Evolutionary conservation across 2,797 vertebrate species (phyloP), one percentile per base, ranked within the genome.

Genomic region (Parauchenoglanis punctatus): DNA sequence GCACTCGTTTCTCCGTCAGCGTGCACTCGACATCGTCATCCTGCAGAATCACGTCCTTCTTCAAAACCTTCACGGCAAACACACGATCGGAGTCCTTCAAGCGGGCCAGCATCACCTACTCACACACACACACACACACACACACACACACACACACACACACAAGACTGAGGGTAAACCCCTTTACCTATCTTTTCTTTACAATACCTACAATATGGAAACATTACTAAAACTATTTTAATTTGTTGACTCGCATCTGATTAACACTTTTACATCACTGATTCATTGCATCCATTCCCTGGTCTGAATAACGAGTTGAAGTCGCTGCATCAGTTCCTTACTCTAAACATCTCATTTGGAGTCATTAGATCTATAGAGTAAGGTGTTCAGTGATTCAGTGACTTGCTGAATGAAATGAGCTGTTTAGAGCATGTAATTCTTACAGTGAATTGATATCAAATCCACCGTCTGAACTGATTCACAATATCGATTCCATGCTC

Each of bases 1-100:
- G 95, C 90, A 99, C 98, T 90, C 98, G 96, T 88, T 99, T 99
- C 92, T 99, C 99, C 0, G 97, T 99, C 97, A 99, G 97, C 7
- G 99, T 99, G 88, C 98, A 99, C 54, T 99, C 99, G 40, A 99
- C 98, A 0, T 99, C 99, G 0, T 99, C 99, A 1, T 99, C 98
- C 92, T 99, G 98, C 81, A 99, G 94, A 90, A 99, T 99, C 81
- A 99, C 97, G 25, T 99, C 98, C 92, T 99, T 99, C 94, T 99
- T 99, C 89, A 99, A 92, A 91, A 99, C 96, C 93, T 99, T 99
- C 89, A 99, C 96, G 0, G 99, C 99, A 7, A 98, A 99, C 8
- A 99, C 97, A 3, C 91, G 94, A 68, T 97, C 96, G 0, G 92
- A 95, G 49, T 93, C 90, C 23, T 97, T 97, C 77, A 98, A 95